A percentile compares a stretch with the other conserved stretches of the same genome.
Evolutionary conservation across 2,797 vertebrate species (phyloP).

Genomic region (Coluber constrictor): DNA sequence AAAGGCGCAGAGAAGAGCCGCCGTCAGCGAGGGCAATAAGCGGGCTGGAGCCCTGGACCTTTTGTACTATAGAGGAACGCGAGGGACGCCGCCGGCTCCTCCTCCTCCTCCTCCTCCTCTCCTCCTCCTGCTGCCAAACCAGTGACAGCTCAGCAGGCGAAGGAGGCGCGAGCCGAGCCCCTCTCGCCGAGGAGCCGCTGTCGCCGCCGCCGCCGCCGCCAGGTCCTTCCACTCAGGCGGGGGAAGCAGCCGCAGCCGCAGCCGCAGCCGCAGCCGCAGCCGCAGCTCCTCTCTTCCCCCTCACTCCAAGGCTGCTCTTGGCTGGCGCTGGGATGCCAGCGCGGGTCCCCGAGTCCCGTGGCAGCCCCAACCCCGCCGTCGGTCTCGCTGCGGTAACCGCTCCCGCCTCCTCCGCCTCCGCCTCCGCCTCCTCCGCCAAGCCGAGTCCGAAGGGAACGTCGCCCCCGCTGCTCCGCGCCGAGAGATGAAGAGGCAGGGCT

Average conservation of each 20-base stretch:
- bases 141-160: slow-evolving; percentile 28
- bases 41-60: no score
- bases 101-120: slow-evolving; percentile 8
- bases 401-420: neutral
- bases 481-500: slow-evolving; percentile 36
- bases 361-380: neutral
- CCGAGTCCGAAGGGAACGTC: neutral
- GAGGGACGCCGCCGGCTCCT: slow-evolving; percentile 20
- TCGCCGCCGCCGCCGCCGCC: neutral
- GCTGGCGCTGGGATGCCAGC: slow-evolving; percentile 35
- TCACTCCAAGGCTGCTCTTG: neutral
- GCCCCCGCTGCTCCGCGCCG: neutral
- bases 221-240: neutral
- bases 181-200: neutral
- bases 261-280: neutral
- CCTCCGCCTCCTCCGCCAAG: neutral
- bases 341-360: neutral
- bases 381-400: no score
- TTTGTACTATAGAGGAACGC: neutral
- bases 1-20: no score
- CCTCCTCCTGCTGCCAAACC: slow-evolving; percentile 25
- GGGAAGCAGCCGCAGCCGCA: slow-evolving; percentile 15
- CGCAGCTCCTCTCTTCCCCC: neutral
- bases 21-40: neutral
- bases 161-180: neutral